Evolutionary conservation across 2,113 vertebrate species (phyloP).

Genomic region (Bubo blakistoni): DNA sequence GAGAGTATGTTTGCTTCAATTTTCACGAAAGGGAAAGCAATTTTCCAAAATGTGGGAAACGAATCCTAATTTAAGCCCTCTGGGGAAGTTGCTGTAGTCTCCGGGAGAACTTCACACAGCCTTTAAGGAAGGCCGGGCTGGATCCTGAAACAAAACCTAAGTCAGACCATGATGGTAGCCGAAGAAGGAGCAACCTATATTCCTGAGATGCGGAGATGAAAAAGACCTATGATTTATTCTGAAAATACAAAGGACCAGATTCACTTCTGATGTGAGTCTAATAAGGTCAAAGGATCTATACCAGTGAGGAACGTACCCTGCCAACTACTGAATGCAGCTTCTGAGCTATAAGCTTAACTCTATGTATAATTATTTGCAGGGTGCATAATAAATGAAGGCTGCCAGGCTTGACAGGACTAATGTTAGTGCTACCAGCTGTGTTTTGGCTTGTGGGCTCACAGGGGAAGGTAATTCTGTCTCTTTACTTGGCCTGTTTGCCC

Average conservation of each 20-base stretch:
- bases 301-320: background rate
- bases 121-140: background rate
- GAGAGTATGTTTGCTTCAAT: background rate
- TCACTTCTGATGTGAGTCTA: background rate
- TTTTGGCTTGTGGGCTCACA: slow-evolving; percentile 18
- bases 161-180: background rate
- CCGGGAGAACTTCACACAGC: background rate
- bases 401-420: background rate
- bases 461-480: background rate
- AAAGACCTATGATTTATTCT: background rate
- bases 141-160: background rate
- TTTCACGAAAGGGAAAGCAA: background rate
- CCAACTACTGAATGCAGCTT: background rate
- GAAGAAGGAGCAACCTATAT: background rate
- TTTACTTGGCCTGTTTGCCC: background rate
- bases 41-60: background rate
- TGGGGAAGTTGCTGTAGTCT: background rate
- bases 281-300: background rate
- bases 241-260: background rate
- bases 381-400: background rate
- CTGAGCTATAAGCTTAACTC: background rate
- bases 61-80: background rate
- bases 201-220: background rate
- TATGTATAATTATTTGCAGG: background rate
- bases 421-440: slow-evolving; percentile 4